Evolutionary conservation across 2,113 vertebrate genomes (phyloP), one percentile per base, ranked within the genome.

Genomic region (Gymnarchus niloticus): DNA sequence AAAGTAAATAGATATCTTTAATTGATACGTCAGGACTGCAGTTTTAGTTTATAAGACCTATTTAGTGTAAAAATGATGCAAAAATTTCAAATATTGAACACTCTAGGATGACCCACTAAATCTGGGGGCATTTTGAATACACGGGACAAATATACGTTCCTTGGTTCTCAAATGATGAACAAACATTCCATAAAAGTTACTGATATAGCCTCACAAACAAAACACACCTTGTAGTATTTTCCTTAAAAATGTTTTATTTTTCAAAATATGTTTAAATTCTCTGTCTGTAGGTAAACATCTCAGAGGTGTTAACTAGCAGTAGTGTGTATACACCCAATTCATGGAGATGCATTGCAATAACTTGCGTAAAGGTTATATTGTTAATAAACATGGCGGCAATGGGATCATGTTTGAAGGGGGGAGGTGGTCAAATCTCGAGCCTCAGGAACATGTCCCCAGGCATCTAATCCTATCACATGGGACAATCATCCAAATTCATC

Each of bases 341-440:
- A 46, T 9, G 52, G 37, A 44, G 7, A 17, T 19, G 25, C 23
- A 46, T 3, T 12, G 33, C 8, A 6, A 33, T 25, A 10, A 46
- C 21, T 48, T 44, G 23, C 59, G 12, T 49, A 87, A 91, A 90
- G 89, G 88, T 88, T 87, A 87, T 41, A 1, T 84, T 25, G 0
- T 89, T 84, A 85, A 91, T 90, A 91, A 83, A 81, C 78, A 89
- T 59, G 65, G 57, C 21, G 23, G 57, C 12, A 12, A 85, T 85
- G 21, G 73, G 25, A 88, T 88, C 82, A 73, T 77, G 57, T 80
- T 87, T 77, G 41, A 48, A 78, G 10, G 76, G 8, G 5, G 28
- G 41, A 48, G 37, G 23, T 19, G 9, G 76, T 78, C 21, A 56
- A 56, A 82, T 33, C 25, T 54, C 1, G 37, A 82, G 17, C 49